Evolutionary conservation across 2,113 vertebrate genomes (phyloP), one percentile per base, ranked within the genome.

Genomic region (Aphyosemion australe): DNA sequence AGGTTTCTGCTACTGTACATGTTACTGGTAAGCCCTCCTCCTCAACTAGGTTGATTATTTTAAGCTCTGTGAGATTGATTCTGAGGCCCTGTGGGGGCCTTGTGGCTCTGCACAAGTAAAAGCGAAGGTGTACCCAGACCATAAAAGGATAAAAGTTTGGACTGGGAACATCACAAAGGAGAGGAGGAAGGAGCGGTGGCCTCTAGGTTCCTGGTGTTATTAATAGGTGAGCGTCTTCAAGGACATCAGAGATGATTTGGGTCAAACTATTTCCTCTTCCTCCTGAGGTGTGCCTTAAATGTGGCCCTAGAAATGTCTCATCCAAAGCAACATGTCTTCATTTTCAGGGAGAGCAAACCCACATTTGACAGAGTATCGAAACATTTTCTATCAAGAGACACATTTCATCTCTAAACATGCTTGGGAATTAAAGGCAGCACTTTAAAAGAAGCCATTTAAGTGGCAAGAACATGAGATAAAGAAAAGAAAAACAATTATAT

Each of bases 31-130:
- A 84, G 69, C 66, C 67, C 69, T 75, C 64, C 26, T 54, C 65
- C 61, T 65, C 79, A 89, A 82, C 75, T 84, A 70, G 89, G 87
- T 46, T 89, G 84, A 88, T 78, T 89, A 89, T 90, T 90, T 90
- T 84, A 85, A 82, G 87, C 69, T 50, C 66, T 59, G 72, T 43
- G 41, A 87, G 79, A 89, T 85, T 85, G 79, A 90, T 89, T 88
- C 72, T 72, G 42, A 60, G 75, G 72, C 65, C 79, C 78, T 73
- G 53, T 41, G 70, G 84, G 71, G 73, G 72, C 52, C 65, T 84
- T 31, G 31, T 1, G 58, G 69, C 65, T 80, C 64, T 61, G 34
- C 75, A 72, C 20, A 57, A 79, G 63, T 61, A 54, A 79, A 73
- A 42, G 64, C 15, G 53, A 83, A 81, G 75, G 74, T 71, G 71